A percentile compares a stretch with the other conserved stretches of the same genome.
Evolutionary conservation across 1,140 invertebrate genomes (phyloP).

Genomic region (Drosophila prosaltans): DNA sequence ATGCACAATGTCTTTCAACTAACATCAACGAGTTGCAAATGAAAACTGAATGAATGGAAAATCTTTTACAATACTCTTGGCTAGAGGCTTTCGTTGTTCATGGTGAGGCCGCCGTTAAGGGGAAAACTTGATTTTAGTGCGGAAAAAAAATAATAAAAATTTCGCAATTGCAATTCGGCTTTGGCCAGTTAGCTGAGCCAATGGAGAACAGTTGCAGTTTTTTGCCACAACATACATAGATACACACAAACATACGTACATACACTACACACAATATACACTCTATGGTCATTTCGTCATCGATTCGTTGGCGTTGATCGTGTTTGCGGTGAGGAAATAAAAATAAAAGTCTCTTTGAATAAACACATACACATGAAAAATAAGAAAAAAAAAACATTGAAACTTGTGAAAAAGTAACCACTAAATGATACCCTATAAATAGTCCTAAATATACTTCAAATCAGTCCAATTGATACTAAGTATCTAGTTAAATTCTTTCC

Average conservation of each 20-base stretch:
- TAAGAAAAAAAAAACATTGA: slow-evolving; percentile 7
- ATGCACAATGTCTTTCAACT: slow-evolving; percentile 33
- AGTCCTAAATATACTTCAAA: no score
- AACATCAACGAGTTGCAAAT: slow-evolving; percentile 50
- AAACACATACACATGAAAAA: neutral
- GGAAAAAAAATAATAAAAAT: slow-evolving; percentile 24
- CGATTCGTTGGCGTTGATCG: slow-evolving; percentile 28
- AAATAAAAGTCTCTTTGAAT: slow-evolving; percentile 21
- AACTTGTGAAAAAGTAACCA: neutral
- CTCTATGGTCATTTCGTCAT: slow-evolving; percentile 57
- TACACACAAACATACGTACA: neutral
- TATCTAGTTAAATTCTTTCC: no score
- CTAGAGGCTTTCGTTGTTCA: slow-evolving; percentile 45
- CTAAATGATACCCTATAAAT: neutral
- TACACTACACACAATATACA: neutral
- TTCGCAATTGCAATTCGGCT: slow-evolving; percentile 51
- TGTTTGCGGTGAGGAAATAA: slow-evolving; percentile 47
- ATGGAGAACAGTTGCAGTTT: slow-evolving; percentile 36
- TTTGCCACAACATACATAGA: neutral
- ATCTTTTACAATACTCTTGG: slow-evolving; percentile 56
- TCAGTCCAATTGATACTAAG: no score
- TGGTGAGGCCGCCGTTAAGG: neutral
- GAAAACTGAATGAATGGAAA: slow-evolving; percentile 59
- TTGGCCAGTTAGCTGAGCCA: slow-evolving; percentile 37
- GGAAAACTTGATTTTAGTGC: slow-evolving; percentile 75